Conservation (phyloP, 2,113 vertebrate genomes). For the Todiramphus chloris region DNA sequence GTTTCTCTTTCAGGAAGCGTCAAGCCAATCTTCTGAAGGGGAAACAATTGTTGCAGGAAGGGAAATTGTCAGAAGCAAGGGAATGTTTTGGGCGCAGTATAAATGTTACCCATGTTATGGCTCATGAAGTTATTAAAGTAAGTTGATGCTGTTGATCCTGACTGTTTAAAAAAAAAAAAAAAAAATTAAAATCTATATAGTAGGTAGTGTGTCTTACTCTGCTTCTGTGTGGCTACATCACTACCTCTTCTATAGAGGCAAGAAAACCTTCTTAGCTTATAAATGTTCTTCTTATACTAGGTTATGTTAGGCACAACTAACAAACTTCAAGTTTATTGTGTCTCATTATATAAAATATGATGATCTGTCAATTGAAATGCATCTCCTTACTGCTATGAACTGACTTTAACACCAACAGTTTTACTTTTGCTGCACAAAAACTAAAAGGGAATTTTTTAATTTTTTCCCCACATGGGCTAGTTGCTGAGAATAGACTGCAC, state of each 20-base stretch:
- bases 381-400: background rate
- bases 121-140: constrained; percentile 92
- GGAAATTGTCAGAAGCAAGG: constrained; percentile 88
- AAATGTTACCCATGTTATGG: constrained; percentile 92
- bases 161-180: background rate
- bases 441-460: background rate
- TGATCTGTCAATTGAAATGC: background rate
- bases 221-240: background rate
- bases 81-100: constrained; percentile 91
- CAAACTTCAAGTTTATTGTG: background rate
- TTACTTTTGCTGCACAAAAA: background rate
- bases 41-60: constrained; percentile 89
- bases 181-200: background rate
- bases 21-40: constrained; percentile 89
- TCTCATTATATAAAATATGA: background rate
- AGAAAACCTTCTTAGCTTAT: background rate
- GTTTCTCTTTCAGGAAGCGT: constrained; percentile 80
- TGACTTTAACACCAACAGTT: background rate
- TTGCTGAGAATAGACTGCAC: background rate
- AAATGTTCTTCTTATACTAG: background rate
- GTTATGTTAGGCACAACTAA: background rate
- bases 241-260: background rate
- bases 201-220: background rate
- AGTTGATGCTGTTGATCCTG: background rate
- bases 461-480: fast-evolving